Conservation (phyloP, 2,113 vertebrate species). For the Solea senegalensis region DNA sequence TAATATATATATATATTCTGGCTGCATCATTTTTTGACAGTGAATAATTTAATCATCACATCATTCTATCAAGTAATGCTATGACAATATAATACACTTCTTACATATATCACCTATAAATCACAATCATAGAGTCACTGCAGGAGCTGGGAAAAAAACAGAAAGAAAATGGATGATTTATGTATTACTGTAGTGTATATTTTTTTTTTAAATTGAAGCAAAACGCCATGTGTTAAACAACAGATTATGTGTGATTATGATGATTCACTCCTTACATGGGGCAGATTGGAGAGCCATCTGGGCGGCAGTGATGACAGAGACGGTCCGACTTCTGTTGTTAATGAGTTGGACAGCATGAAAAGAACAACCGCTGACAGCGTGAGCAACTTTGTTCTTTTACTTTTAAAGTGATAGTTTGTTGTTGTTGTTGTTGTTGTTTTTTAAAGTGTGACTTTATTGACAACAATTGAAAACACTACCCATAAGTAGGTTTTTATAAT, state of each 20-base stretch:
- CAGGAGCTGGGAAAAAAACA: background rate
- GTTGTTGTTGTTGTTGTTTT: no score
- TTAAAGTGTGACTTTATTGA: no score
- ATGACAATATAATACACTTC: no score
- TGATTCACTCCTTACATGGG: slow-evolving; percentile 65
- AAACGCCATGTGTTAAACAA: slow-evolving; percentile 66
- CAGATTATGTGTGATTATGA: slow-evolving; percentile 69
- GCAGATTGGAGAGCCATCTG: slow-evolving; percentile 76
- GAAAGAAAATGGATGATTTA: slow-evolving; percentile 18
- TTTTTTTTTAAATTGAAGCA: slow-evolving; percentile 47
- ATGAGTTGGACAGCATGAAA: slow-evolving; percentile 66
- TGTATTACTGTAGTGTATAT: slow-evolving; percentile 48
- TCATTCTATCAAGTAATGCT: no score
- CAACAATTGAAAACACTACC: no score
- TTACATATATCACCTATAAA: background rate
- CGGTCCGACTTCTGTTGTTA: slow-evolving; percentile 62
- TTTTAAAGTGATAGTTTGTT: background rate
- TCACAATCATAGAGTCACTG: slow-evolving; percentile 15
- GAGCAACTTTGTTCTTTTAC: slow-evolving; percentile 29
- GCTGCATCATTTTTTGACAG: no score
- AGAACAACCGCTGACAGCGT: slow-evolving; percentile 55
- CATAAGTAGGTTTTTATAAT: no score
- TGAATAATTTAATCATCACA: no score
- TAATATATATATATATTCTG: no score
- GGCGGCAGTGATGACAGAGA: slow-evolving; percentile 54